Evolutionary conservation across 2,888 invertebrate species (phyloP).

Genomic region (Oxyteleia sp.): DNA sequence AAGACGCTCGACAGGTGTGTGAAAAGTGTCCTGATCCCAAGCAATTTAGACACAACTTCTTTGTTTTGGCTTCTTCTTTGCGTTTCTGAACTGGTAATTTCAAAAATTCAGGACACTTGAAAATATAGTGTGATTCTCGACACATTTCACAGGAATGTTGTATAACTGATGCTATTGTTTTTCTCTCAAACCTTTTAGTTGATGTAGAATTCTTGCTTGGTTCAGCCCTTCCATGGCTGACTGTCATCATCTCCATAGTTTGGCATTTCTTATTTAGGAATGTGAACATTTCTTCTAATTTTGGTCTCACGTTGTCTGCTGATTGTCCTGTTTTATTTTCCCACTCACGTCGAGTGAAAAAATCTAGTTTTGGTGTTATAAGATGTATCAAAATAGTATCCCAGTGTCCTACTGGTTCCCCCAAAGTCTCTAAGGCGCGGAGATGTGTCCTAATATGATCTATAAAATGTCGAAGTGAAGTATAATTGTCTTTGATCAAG

Average conservation of each 20-base stretch:
- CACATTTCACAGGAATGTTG: slow-evolving; percentile 4
- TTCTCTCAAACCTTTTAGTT: slow-evolving; percentile 10
- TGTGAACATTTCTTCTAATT: slow-evolving; percentile 10
- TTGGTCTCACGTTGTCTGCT: neutral
- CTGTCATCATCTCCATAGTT: slow-evolving; percentile 8
- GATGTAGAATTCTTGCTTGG: neutral
- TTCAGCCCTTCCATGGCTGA: neutral
- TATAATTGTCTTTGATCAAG: neutral
- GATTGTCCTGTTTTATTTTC: slow-evolving; percentile 9
- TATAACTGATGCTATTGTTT: slow-evolving; percentile 2
- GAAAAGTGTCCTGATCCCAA: neutral
- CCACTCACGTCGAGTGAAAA: slow-evolving; percentile 9
- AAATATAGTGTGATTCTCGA: slow-evolving; percentile 8
- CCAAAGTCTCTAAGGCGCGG: neutral
- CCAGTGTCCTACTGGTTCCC: slow-evolving; percentile 10
- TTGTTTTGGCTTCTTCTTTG: neutral
- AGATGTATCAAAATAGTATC: slow-evolving; percentile 19
- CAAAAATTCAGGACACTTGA: slow-evolving; percentile 2
- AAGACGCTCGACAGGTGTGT: slow-evolving; percentile 21
- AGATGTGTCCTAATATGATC: slow-evolving; percentile 11
- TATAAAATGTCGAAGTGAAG: neutral
- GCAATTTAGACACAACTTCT: neutral
- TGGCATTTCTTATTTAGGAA: slow-evolving; percentile 6
- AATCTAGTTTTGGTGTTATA: slow-evolving; percentile 4
- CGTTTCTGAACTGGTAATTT: slow-evolving; percentile 6